A percentile compares a stretch with the other conserved stretches of the same genome.
phyloP scores from a whole-genome alignment of 2,797 vertebrate genomes.

The Sphaeramia orbicularis region DNA sequence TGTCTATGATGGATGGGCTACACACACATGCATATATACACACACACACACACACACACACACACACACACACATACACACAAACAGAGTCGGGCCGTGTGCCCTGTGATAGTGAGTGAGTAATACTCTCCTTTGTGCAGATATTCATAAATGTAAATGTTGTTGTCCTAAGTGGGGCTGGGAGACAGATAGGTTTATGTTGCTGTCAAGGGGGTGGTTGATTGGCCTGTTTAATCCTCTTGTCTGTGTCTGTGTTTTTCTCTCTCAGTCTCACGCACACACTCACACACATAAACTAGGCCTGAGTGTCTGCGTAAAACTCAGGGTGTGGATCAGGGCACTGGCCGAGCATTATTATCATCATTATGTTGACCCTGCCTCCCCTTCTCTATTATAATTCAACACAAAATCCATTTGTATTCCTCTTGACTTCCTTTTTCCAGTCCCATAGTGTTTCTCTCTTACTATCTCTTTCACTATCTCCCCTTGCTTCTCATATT shows the following conservation, averaged over 20 bases:
- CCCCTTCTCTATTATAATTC: constrained; percentile 40
- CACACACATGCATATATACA: constrained; percentile 5
- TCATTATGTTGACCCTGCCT: constrained; percentile 53
- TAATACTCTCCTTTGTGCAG: constrained; percentile 59
- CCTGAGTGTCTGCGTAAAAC: constrained; percentile 7
- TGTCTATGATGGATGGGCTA: constrained; percentile 56
- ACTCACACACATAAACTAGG: background rate
- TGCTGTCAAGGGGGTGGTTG: constrained; percentile 63
- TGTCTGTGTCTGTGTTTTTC: constrained; percentile 25
- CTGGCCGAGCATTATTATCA: constrained; percentile 48
- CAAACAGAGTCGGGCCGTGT: background rate
- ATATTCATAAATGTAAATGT: constrained; percentile 78
- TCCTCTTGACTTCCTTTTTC: constrained; percentile 26
- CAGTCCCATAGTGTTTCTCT: constrained; percentile 22
- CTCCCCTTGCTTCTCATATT: constrained; percentile 31
- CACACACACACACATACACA: background rate
- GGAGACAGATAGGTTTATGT: constrained; percentile 70
- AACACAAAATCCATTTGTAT: constrained; percentile 50
- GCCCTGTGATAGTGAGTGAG: constrained; percentile 57
- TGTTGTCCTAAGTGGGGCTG: constrained; percentile 69
- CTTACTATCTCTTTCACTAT: constrained; percentile 15
- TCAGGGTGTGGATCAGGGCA: constrained; percentile 27
- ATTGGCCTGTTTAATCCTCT: constrained; percentile 66
- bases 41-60: background rate
- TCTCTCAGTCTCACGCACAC: background rate